Evolutionary conservation across 1,140 invertebrate species (phyloP).

Genomic region (Adelges cooleyi): DNA sequence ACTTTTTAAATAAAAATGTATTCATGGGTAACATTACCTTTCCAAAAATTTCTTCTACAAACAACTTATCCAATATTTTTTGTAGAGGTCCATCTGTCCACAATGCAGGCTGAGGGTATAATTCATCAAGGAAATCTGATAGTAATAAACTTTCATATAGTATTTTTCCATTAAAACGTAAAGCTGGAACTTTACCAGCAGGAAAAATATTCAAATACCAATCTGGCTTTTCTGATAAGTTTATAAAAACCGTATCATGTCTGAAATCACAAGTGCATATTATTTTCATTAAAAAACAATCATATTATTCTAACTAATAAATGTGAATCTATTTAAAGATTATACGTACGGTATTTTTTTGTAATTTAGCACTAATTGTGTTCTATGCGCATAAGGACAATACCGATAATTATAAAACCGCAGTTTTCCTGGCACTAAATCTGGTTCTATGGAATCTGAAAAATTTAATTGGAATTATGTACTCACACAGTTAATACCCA

Average conservation of each 20-base stretch:
- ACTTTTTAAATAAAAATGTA: too few relatives aligned
- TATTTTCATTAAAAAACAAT: background rate
- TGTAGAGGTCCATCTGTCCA: constrained; percentile 58
- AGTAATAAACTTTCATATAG: constrained; percentile 72
- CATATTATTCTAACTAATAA: background rate
- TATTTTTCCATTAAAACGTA: constrained; percentile 52
- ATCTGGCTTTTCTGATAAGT: constrained; percentile 71
- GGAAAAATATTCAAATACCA: constrained; percentile 63
- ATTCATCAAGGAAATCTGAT: constrained; percentile 76
- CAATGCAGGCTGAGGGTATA: constrained; percentile 49
- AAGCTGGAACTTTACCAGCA: constrained; percentile 66
- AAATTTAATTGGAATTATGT: too few relatives aligned
- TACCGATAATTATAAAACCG: constrained; percentile 79
- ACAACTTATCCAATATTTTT: constrained; percentile 65
- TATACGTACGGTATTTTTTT: constrained; percentile 66
- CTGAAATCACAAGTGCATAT: too few relatives aligned
- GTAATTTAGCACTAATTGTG: constrained; percentile 65
- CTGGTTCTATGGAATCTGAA: constrained; percentile 51
- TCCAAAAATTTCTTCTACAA: constrained; percentile 58
- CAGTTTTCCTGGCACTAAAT: constrained; percentile 51
- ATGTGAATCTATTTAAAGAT: too few relatives aligned
- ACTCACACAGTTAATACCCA: too few relatives aligned
- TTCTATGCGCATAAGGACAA: constrained; percentile 79
- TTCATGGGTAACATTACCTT: constrained; percentile 38
- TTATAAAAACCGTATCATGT: constrained; percentile 74